Conservation (phyloP, 2,888 invertebrate species). For the Heterodera filipjevi region DNA sequence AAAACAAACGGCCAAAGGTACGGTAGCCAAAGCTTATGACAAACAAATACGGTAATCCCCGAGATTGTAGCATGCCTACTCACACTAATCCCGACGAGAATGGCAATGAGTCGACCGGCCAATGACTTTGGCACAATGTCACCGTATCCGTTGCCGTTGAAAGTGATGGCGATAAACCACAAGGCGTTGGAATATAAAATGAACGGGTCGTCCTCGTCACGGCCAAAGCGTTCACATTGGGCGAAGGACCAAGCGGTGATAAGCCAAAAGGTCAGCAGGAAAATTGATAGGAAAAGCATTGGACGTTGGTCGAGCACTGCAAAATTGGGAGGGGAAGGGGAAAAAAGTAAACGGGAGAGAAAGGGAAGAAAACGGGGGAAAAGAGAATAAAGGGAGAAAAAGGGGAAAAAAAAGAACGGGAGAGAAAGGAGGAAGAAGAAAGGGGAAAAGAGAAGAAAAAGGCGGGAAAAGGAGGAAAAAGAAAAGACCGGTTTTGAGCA, state of each 20-base stretch:
- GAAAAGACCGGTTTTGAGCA: conserved; percentile 79
- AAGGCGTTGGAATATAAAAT: conserved; percentile 62
- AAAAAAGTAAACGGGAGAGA: not conserved
- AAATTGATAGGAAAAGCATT: conserved; percentile 92
- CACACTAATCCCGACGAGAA: conserved; percentile 99
- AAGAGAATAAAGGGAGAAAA: too few species aligned
- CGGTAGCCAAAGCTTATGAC: too few species aligned
- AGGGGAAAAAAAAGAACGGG: not conserved
- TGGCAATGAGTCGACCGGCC: conserved; percentile 97
- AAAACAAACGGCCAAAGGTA: too few species aligned
- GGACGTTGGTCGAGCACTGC: conserved; percentile 76
- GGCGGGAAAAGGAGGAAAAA: conserved; percentile 66
- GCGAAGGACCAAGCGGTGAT: conserved; percentile 95
- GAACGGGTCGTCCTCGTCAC: conserved; percentile 50
- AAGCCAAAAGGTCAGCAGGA: conserved; percentile 99
- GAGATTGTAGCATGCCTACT: conserved; percentile 62
- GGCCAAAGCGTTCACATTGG: conserved; percentile 43
- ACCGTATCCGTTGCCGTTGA: conserved; percentile 91
- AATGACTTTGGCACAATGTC: conserved; percentile 98
- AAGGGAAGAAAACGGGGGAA: conserved; percentile 73
- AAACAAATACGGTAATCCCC: too few species aligned
- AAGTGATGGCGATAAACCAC: conserved; percentile 61
- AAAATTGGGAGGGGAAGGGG: not conserved
- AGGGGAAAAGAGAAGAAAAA: not conserved
- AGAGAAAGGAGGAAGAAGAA: not conserved